Evolutionary conservation across 2,113 vertebrate genomes (phyloP).

Genomic region (Sitta europaea): DNA sequence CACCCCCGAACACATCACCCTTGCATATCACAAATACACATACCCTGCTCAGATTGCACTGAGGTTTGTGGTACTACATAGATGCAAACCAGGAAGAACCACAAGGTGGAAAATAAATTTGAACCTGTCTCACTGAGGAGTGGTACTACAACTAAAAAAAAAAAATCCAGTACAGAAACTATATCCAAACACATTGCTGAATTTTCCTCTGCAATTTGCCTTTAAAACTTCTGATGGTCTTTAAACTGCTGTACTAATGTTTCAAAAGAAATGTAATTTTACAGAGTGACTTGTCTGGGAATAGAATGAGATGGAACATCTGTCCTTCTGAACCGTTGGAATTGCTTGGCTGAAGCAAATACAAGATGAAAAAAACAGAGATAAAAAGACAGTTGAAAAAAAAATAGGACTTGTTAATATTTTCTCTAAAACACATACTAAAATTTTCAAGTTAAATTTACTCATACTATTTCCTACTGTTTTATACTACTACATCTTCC

Average conservation of each 20-base stretch:
- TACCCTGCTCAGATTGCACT: not conserved
- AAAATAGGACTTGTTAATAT: slow-evolving; percentile 24
- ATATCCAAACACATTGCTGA: not conserved
- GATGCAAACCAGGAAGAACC: not conserved
- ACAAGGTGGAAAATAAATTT: slow-evolving; percentile 20
- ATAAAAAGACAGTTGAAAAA: slow-evolving; percentile 47
- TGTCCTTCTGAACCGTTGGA: slow-evolving; percentile 21
- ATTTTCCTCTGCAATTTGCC: slow-evolving; percentile 16
- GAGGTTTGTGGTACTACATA: not conserved
- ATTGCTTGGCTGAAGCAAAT: slow-evolving; percentile 15
- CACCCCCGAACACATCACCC: not conserved
- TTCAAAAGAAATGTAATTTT: slow-evolving; percentile 56
- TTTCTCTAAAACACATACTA: slow-evolving; percentile 9
- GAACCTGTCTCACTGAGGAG: not conserved
- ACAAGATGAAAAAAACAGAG: slow-evolving; percentile 30
- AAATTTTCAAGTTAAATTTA: slow-evolving; percentile 34
- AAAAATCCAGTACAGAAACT: not conserved
- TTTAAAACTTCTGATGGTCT: slow-evolving; percentile 51
- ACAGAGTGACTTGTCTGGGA: slow-evolving; percentile 54
- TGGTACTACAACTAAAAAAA: not conserved
- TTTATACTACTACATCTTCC: slow-evolving; percentile 51
- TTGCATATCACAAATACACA: not conserved
- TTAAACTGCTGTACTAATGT: slow-evolving; percentile 33
- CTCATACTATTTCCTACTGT: slow-evolving; percentile 54
- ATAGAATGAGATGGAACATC: slow-evolving; percentile 54